Evolutionary conservation across 2,888 invertebrate genomes (phyloP), one percentile per base, ranked within the genome.

Genomic region (Onchidella celtica): DNA sequence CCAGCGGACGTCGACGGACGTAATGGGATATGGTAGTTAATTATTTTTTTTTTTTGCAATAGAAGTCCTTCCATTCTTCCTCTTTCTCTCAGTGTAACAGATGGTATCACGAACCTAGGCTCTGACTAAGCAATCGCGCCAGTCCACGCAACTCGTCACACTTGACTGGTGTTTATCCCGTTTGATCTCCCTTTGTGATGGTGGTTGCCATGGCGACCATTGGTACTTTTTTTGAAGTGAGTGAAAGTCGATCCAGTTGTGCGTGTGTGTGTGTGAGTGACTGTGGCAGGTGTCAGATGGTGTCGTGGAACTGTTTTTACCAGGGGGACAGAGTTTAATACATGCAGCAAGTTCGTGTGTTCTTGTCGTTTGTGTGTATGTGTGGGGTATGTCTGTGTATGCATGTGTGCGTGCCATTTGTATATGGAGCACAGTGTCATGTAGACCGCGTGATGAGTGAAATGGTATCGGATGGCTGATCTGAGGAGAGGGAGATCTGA

Each of bases 241-340:
- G 72, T 55, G 72, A 47, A 17, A 11, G 47, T 47, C 9, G 6
- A 17, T 47, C 9, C 17, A 17, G 6, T 6, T 47, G 47, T 47
- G 72, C 55, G 72, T 72, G 72, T 55, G 55, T 72, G 72, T 55
- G 72, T 55, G 72, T 47, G 47, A 11, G 47, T 47, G 47, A 11
- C 9, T 47, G 47, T 47, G 47, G n/a, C n/a, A n/a, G n/a, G n/a
- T n/a, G n/a, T n/a, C n/a, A n/a, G n/a, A n/a, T n/a, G 17, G 55
- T 55, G 47, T 72, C 29, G 24, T 32, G 14, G 40, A 36, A 38
- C 38, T 32, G 32, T 11, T 32, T 4, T 69, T 14, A n/a, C 38
- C 24, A 17, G 40, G 69, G n/a, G n/a, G n/a, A n/a, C n/a, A n/a
- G n/a, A n/a, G n/a, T n/a, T n/a, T n/a, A n/a, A n/a, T n/a, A n/a